phyloP scores from a whole-genome alignment of 2,113 vertebrate genomes.

The Tauraco erythrolophus region DNA sequence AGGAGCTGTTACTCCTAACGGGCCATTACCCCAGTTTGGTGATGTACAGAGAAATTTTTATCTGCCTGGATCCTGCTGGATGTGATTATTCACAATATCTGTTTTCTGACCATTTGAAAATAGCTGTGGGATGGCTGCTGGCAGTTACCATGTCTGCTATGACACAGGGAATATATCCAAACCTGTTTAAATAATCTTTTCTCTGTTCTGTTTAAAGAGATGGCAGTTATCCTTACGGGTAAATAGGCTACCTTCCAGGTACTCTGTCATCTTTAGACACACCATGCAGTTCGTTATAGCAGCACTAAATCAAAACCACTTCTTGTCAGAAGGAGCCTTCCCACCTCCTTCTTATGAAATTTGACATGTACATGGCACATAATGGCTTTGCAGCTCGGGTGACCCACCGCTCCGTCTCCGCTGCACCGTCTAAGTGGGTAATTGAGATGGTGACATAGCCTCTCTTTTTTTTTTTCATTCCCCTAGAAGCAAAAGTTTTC shows the following conservation, averaged over 20 bases:
- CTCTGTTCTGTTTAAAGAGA: neutral
- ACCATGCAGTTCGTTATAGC: neutral
- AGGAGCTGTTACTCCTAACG: neutral
- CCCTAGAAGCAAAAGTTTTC: neutral
- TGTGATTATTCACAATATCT: neutral
- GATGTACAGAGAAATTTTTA: neutral
- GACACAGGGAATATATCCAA: neutral
- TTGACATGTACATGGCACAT: neutral
- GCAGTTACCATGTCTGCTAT: neutral
- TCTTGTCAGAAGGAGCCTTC: neutral
- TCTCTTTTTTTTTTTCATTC: neutral
- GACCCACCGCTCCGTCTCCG: neutral
- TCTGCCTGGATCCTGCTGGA: neutral
- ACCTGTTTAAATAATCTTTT: neutral
- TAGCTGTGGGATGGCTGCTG: neutral
- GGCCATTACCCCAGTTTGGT: accelerated
- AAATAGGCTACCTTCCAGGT: neutral
- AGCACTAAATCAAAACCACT: slow-evolving; percentile 12
- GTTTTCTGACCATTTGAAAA: neutral
- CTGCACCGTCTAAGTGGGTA: neutral
- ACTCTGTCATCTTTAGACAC: neutral
- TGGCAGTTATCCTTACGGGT: neutral
- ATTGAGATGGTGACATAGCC: neutral
- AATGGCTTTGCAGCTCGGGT: neutral
- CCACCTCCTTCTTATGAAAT: neutral